phyloP scores from a whole-genome alignment of 2,113 vertebrate genomes.

The Salvelinus namaycush region DNA sequence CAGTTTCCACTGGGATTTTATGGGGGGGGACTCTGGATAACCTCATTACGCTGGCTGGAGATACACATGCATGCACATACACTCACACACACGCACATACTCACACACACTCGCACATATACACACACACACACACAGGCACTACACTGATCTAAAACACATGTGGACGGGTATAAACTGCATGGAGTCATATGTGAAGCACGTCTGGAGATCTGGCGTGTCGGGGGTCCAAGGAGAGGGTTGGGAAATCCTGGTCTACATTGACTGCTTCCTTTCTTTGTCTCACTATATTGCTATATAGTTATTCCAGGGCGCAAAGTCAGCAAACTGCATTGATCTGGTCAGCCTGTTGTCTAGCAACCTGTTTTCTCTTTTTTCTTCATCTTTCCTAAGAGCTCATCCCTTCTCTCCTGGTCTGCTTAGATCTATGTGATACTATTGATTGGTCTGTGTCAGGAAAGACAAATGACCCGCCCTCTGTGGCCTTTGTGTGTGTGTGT shows the following conservation, averaged over 20 bases:
- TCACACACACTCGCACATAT: accelerated
- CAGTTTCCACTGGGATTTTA: slow-evolving; percentile 18
- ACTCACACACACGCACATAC: neutral
- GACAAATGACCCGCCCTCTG: slow-evolving; percentile 31
- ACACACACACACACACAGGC: neutral
- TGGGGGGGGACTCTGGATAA: neutral
- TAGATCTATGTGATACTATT: too few relatives aligned
- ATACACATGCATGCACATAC: too few relatives aligned
- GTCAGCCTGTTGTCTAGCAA: slow-evolving; percentile 7
- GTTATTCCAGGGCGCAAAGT: neutral
- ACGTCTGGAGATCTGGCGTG: slow-evolving; percentile 33
- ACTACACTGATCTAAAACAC: slow-evolving; percentile 47
- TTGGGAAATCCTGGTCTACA: slow-evolving; percentile 12
- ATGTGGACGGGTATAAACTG: slow-evolving; percentile 42
- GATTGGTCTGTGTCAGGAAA: slow-evolving; percentile 36
- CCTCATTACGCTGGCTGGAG: slow-evolving; percentile 25
- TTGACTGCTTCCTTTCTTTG: neutral
- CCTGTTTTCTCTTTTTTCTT: neutral
- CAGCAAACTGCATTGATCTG: neutral
- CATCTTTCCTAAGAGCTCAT: neutral
- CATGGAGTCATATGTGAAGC: slow-evolving; percentile 47
- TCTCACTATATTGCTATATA: neutral
- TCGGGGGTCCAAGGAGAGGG: slow-evolving; percentile 1
- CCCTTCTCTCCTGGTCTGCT: too few relatives aligned
- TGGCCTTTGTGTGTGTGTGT: too few relatives aligned